A percentile compares a stretch with the other conserved stretches of the same genome.
These are phyloP conservation scores for Phaetusa simplex DNA, from an alignment of 2,113 vertebrate species.

Conservation along the genomic window DNA sequence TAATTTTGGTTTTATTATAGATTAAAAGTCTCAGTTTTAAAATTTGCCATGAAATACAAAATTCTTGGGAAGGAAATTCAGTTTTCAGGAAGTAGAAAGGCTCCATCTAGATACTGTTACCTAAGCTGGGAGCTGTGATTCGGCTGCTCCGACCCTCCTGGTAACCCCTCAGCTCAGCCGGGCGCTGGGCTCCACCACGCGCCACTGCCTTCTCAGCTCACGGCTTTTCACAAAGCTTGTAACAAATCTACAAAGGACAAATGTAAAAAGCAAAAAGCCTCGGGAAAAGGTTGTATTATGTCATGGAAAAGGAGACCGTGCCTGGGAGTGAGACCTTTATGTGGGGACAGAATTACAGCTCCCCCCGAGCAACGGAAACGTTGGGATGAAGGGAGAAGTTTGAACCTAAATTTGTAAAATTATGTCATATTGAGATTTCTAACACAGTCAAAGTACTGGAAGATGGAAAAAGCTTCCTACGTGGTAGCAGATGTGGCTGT, in stretches of 20 bases:
- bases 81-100: neutral
- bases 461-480: neutral
- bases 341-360: neutral
- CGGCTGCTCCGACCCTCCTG: neutral
- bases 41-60: neutral
- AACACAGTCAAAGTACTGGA: neutral
- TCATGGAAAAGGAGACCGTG: neutral
- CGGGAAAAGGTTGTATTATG: neutral
- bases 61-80: neutral
- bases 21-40: neutral
- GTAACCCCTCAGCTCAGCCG: neutral
- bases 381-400: neutral
- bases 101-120: neutral
- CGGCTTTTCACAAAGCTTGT: neutral
- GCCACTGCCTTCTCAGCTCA: neutral
- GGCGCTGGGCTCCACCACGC: neutral
- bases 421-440: neutral
- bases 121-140: neutral
- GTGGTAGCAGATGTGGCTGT: accelerated
- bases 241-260: neutral
- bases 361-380: neutral
- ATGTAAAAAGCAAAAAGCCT: neutral
- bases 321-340: neutral
- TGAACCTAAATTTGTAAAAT: neutral
- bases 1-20: neutral